Evolutionary conservation across 1,140 invertebrate species (phyloP).

Genomic region (Hypsibius dujardini): DNA sequence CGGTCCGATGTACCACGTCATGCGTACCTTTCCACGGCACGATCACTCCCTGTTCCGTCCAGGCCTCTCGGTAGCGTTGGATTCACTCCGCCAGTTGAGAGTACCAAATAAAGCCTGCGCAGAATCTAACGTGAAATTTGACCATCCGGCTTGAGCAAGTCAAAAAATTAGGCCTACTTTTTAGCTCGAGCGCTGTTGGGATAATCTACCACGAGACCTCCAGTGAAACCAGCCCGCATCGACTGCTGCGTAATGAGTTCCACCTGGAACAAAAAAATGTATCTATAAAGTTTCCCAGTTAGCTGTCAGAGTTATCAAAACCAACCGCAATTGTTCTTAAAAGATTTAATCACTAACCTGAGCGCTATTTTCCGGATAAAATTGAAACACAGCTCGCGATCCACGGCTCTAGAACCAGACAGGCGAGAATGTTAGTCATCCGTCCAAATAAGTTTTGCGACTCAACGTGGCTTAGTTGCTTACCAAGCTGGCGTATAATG

Average conservation of each 20-base stretch:
- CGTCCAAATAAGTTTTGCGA: neutral
- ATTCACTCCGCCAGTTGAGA: conserved; percentile 64
- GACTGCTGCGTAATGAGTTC: conserved; percentile 83
- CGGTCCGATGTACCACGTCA: conserved; percentile 31
- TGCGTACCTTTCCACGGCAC: conserved; percentile 15
- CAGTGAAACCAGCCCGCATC: conserved; percentile 89
- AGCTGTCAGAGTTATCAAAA: too few species aligned
- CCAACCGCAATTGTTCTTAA: too few species aligned
- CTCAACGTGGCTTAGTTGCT: conserved; percentile 27
- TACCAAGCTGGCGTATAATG: conserved; percentile 68
- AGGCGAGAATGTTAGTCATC: conserved; percentile 16
- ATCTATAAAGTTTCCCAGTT: too few species aligned
- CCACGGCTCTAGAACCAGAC: conserved; percentile 47
- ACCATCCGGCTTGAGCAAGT: neutral
- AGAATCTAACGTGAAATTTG: conserved; percentile 12
- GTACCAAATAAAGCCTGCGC: conserved; percentile 60
- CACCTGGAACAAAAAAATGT: conserved; percentile 37
- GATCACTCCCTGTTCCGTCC: conserved; percentile 29
- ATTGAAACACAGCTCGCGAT: conserved; percentile 84
- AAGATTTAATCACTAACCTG: conserved; percentile 43
- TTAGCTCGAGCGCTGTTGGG: conserved; percentile 95
- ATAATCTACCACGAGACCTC: conserved; percentile 69
- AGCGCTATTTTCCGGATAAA: conserved; percentile 85
- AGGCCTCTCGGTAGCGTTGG: conserved; percentile 37
- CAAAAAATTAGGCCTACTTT: conserved; percentile 33